These are phyloP conservation scores for Sarotherodon lohbergeri DNA, from an alignment of 2,113 vertebrate species.

Conservation along the genomic window DNA sequence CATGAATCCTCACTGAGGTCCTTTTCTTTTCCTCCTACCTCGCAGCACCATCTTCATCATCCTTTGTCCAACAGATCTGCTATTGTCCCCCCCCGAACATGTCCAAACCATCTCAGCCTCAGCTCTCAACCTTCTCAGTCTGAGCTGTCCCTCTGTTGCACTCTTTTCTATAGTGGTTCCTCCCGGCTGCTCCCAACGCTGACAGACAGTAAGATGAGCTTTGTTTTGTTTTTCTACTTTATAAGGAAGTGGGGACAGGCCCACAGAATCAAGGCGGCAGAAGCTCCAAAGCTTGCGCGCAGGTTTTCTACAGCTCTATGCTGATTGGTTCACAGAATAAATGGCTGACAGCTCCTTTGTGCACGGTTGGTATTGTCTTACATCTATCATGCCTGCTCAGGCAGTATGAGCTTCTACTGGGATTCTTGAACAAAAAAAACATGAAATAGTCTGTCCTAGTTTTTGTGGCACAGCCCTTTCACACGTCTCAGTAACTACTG, in stretches of 20 bases:
- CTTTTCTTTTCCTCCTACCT: not conserved
- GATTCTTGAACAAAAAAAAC: not conserved
- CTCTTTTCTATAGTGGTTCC: rapidly evolving
- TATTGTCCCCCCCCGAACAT: not conserved
- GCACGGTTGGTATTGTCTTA: not conserved
- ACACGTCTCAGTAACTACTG: not conserved
- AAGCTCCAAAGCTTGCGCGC: not conserved
- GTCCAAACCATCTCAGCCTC: not conserved
- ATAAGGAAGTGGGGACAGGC: not conserved
- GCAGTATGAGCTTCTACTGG: not conserved
- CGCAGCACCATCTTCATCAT: not conserved
- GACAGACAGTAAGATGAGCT: not conserved
- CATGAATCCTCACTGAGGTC: not conserved
- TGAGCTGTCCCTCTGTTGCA: rapidly evolving
- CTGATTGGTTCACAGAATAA: not conserved
- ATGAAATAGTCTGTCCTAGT: not conserved
- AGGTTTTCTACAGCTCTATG: not conserved
- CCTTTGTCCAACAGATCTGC: not conserved
- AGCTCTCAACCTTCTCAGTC: not conserved
- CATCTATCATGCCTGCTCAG: not conserved
- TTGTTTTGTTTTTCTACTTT: not conserved
- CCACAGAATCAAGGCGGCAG: rapidly evolving
- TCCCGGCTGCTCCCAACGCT: rapidly evolving
- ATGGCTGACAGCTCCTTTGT: not conserved
- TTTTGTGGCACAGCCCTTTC: not conserved